Evolutionary conservation across 2,113 vertebrate genomes (phyloP).

Genomic region (Leptobrachium ailaonicum): DNA sequence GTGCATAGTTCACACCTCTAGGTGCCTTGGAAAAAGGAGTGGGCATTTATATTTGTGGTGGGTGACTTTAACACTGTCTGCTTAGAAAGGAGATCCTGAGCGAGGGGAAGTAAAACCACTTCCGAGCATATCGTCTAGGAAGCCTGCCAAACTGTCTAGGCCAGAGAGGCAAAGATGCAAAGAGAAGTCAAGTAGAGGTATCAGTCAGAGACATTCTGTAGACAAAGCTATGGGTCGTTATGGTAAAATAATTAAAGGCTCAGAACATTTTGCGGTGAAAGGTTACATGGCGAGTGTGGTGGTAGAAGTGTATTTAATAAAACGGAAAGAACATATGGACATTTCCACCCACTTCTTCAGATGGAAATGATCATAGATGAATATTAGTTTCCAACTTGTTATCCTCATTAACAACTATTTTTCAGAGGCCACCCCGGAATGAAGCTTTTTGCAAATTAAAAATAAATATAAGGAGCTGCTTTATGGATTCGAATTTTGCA

Average conservation of each 20-base stretch:
- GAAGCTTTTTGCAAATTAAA: too few relatives aligned
- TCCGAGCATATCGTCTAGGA: slow-evolving; percentile 30
- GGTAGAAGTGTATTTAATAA: neutral
- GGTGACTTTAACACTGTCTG: slow-evolving; percentile 22
- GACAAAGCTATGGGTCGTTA: neutral
- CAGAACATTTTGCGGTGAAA: neutral
- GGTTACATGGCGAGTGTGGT: neutral
- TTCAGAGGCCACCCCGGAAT: too few relatives aligned
- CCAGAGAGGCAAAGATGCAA: neutral
- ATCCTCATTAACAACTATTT: too few relatives aligned
- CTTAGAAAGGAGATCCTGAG: slow-evolving; percentile 20
- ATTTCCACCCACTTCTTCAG: neutral
- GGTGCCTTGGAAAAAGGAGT: slow-evolving; percentile 36
- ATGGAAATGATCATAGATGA: neutral
- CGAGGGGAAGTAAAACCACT: slow-evolving; percentile 20
- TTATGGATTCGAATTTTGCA: too few relatives aligned
- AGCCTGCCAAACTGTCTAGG: slow-evolving; percentile 26
- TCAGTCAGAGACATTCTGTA: neutral
- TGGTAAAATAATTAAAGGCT: neutral
- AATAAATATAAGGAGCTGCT: too few relatives aligned
- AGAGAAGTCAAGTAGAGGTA: neutral
- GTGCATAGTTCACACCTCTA: slow-evolving; percentile 31
- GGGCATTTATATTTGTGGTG: slow-evolving; percentile 21
- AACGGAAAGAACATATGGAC: neutral
- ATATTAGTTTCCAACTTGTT: too few relatives aligned